Conservation (phyloP, 2,888 invertebrate genomes). For the Teleogryllus oceanicus region DNA sequence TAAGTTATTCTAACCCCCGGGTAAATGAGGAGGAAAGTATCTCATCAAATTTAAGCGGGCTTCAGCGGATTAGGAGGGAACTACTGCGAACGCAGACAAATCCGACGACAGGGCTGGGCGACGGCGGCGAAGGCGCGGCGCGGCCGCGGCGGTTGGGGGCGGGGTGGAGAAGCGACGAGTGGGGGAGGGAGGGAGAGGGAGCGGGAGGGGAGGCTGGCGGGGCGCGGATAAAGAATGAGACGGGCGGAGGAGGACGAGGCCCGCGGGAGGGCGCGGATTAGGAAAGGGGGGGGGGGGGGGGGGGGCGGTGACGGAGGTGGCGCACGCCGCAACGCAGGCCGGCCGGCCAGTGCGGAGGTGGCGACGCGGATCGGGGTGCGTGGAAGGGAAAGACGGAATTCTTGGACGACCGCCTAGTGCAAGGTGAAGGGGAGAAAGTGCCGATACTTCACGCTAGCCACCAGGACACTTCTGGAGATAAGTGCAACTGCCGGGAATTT, state of each 20-base stretch:
- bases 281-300: too few relatives aligned
- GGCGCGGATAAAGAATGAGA: background rate
- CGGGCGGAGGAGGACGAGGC: too few relatives aligned
- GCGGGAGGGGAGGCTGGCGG: too few relatives aligned
- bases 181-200: background rate
- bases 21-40: conserved; percentile 18
- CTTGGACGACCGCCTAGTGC: too few relatives aligned
- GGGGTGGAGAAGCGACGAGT: background rate
- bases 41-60: conserved; percentile 18
- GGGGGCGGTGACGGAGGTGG: background rate
- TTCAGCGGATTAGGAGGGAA: conserved; percentile 18
- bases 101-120: background rate
- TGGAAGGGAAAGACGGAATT: too few relatives aligned
- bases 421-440: too few relatives aligned
- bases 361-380: too few relatives aligned
- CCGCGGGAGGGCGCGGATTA: too few relatives aligned
- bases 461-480: background rate
- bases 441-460: too few relatives aligned
- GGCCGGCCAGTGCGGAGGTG: too few relatives aligned
- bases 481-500: background rate
- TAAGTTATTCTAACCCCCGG: conserved; percentile 6
- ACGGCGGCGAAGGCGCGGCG: background rate
- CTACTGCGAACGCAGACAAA: conserved; percentile 9
- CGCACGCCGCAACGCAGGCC: too few relatives aligned
- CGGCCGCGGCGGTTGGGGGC: background rate